These are phyloP conservation scores for Sinohyriopsis cumingii DNA, from an alignment of 2,888 invertebrate genomes.

Conservation along the genomic window DNA sequence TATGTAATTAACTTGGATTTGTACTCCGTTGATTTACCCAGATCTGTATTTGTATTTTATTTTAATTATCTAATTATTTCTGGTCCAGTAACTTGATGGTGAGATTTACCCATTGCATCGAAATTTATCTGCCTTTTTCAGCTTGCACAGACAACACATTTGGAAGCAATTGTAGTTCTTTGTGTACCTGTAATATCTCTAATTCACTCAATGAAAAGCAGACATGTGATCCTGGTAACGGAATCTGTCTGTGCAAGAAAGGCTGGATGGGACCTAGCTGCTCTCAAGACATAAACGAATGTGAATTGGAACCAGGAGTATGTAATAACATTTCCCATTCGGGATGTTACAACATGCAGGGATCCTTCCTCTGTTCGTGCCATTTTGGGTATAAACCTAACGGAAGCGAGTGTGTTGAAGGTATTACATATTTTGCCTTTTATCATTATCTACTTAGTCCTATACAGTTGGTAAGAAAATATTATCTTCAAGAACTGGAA, in stretches of 20 bases:
- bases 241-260: neutral
- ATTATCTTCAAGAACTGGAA: no score
- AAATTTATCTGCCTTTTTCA: neutral
- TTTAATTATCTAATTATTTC: no score
- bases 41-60: no score
- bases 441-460: no score
- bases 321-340: neutral
- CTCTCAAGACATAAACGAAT: constrained; percentile 3
- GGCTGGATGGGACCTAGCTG: constrained; percentile 1
- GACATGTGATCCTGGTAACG: constrained; percentile 1
- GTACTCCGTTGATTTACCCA: no score
- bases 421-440: no score
- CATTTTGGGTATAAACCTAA: neutral
- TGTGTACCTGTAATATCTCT: neutral
- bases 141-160: constrained; percentile 5
- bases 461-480: no score
- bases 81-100: no score
- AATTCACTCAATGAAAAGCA: neutral
- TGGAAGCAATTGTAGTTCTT: neutral
- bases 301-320: neutral
- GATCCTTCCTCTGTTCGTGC: constrained; percentile 1
- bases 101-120: no score
- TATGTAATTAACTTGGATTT: no score
- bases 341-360: constrained; percentile 4
- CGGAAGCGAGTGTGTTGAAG: no score